Evolutionary conservation across 1,140 invertebrate genomes (phyloP).

Genomic region (Parasteatoda tepidariorum): DNA sequence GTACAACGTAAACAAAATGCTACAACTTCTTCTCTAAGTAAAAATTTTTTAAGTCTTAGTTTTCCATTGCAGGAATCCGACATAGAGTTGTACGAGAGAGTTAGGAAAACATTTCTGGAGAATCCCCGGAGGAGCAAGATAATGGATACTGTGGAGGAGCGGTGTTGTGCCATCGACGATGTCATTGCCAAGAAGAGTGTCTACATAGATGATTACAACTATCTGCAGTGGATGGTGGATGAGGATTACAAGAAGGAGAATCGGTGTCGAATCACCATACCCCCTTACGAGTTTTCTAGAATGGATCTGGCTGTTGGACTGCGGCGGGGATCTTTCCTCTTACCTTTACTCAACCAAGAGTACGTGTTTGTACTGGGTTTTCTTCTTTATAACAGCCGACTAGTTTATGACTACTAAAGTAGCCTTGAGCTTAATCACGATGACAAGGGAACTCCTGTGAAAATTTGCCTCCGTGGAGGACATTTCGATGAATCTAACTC

Average conservation of each 20-base stretch:
- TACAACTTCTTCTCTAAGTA: too few relatives aligned
- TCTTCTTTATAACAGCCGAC: too few relatives aligned
- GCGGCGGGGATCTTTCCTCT: slow-evolving; percentile 17
- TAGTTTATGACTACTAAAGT: too few relatives aligned
- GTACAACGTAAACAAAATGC: too few relatives aligned
- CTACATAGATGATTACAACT: slow-evolving; percentile 51
- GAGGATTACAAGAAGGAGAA: background rate
- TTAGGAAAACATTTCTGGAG: background rate
- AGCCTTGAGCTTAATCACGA: too few relatives aligned
- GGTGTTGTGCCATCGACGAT: slow-evolving; percentile 69
- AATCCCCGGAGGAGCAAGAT: background rate
- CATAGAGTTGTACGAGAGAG: background rate
- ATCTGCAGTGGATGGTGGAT: slow-evolving; percentile 7
- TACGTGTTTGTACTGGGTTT: background rate
- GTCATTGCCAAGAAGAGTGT: background rate
- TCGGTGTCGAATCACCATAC: slow-evolving; percentile 31
- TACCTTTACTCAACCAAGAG: slow-evolving; percentile 22
- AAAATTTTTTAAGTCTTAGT: too few relatives aligned
- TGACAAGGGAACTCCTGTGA: too few relatives aligned
- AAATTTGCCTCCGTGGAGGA: too few relatives aligned
- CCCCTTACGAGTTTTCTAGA: background rate
- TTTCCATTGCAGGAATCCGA: slow-evolving; percentile 32
- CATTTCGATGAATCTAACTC: too few relatives aligned
- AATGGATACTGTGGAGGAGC: background rate
- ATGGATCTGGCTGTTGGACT: slow-evolving; percentile 37